Percentiles rank a stretch among this genome's conserved stretches.
Evolutionary conservation across 2,113 vertebrate genomes (phyloP).

Genomic region (Daphoenositta chrysoptera): DNA sequence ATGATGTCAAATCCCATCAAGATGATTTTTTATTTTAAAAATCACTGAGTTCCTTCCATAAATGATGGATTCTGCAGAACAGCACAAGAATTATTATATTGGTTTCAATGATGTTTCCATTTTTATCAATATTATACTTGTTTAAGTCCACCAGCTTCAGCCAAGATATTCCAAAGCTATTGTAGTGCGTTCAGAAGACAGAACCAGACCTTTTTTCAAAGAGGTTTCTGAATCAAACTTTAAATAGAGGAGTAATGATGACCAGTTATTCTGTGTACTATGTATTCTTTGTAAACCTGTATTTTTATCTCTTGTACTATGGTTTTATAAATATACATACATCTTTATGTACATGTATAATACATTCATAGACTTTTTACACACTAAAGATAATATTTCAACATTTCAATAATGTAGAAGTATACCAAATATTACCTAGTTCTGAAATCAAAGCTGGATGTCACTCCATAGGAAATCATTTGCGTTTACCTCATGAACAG

Average conservation of each 20-base stretch:
- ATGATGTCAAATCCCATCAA: background rate
- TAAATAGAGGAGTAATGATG: background rate
- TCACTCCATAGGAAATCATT: background rate
- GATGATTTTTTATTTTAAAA: background rate
- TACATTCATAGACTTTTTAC: background rate
- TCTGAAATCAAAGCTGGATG: slow-evolving; percentile 4
- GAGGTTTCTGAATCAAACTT: background rate
- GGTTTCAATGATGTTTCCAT: background rate
- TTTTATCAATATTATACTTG: background rate
- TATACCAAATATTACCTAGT: background rate
- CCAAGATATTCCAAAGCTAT: background rate
- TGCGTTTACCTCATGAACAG: background rate
- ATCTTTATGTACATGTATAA: background rate
- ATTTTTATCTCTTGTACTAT: background rate
- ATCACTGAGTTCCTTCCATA: background rate
- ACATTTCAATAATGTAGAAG: background rate
- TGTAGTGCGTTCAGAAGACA: background rate
- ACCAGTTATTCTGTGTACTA: background rate
- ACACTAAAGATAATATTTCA: background rate
- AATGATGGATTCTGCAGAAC: background rate
- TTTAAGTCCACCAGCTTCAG: background rate
- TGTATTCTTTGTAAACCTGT: background rate
- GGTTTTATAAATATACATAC: background rate
- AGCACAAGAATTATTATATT: background rate
- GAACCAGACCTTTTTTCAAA: background rate